Base-by-base conservation (phyloP, 2,888 invertebrate genomes). In the Pelosia muscerda region DNA sequence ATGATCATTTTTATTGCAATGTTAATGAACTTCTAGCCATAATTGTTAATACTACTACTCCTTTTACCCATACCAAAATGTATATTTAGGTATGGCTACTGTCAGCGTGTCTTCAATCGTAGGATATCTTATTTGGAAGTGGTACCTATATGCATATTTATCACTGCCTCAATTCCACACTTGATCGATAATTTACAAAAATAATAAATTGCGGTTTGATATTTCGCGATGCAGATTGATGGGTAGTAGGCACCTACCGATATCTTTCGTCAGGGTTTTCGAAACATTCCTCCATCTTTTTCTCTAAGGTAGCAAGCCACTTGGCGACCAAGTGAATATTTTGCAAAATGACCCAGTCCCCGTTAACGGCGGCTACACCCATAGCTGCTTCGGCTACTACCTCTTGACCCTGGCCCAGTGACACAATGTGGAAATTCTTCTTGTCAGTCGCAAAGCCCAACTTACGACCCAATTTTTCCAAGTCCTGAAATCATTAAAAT, bases 361-460 rank as follows among this genome's bases (percentile, higher is more conserved):
- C 99, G 49, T 96, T 86, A 53, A 90, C 92, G 0, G 97, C 96
- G 0, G 98, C 97, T 0, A 96, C 85, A 59, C 97, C 96, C 96
- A 99, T 97, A 0, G 98, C 98, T 75, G 96, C 96, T 87, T 99
- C 99, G 0, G 99, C 99, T 0, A 99, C 97, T 2, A 97, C 94
- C 91, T 99, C 99, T 88, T 99, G 99, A 0, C 99, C 99, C 91
- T 99, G 99, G 0, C 99, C 99, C 49, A 99, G 92, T 0, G 99
- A 98, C 6, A 99, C 97, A 81, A 98, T 99, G 90, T 99, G 98
- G 89, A 99, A 98, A 87, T 98, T 99, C 73, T 96, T 96, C 78
- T 96, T 96, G 75, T 98, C 98, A 13, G 96, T 95, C 0, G 97
- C 97, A 86, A 97, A 98, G 19, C 98, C 98, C 64, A 98, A 78